Evolutionary conservation across 2,797 vertebrate species (phyloP), one percentile per base, ranked within the genome.

Genomic region (Molossus molossus): DNA sequence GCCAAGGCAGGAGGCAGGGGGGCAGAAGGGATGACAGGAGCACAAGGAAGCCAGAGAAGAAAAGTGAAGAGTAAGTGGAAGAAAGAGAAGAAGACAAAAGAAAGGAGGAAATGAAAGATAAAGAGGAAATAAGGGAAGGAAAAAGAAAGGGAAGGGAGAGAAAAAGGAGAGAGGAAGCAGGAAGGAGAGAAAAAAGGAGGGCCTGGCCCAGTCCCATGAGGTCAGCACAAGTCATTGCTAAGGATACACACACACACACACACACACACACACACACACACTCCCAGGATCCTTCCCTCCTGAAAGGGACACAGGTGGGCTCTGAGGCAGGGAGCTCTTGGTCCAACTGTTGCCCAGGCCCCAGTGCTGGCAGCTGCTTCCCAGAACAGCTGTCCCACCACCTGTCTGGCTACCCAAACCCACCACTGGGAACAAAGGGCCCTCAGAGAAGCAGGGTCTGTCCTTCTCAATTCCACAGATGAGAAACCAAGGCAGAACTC

Each of bases 371-470:
- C 97, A 97, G 97, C 89, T 96, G 97, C 91, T 86, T 65, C 53
- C 62, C 77, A 82, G 27, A 70, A 96, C 97, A 97, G 96, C 96
- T 98, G 97, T 93, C 79, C 75, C 75, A 85, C 91, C 97, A 97
- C 91, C 96, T 96, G 97, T 97, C 96, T 17, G 29, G 60, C 73
- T 70, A 77, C 90, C 53, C 77, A 62, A 77, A 85, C 90, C 91
- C 86, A 84, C 13, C 50, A 50, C 72, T 57, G 62, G 50, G 72
- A 97, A 97, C 97, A 97, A 97, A 96, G 91, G 58, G 87, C 27
- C 75, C 86, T 95, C 75, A 83, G 89, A 96, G 92, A 94, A 89
- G 70, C 1, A 86, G 88, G 65, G 37, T 90, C 91, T 86, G 77
- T 6, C 70, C 82, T 58, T 94, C 33, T 79, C 23, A 25, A 83